Evolutionary conservation across 2,113 vertebrate genomes (phyloP).

Genomic region (Hipposideros armiger): DNA sequence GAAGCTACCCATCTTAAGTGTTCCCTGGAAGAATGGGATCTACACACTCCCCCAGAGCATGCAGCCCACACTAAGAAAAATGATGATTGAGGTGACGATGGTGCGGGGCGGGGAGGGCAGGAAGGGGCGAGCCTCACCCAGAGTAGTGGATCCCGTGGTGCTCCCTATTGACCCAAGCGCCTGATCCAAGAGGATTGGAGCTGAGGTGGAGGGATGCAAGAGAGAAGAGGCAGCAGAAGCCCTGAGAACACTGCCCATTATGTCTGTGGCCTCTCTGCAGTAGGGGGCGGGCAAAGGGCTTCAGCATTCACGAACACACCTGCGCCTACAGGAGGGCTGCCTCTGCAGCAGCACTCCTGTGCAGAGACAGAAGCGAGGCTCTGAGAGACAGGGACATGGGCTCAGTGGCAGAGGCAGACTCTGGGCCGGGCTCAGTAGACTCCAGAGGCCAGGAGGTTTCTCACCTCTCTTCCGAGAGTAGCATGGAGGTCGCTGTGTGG

Average conservation of each 20-base stretch:
- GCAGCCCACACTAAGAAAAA: slow-evolving; percentile 76
- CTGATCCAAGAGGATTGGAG: background rate
- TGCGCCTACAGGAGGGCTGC: background rate
- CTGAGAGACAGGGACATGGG: background rate
- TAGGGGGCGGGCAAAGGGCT: background rate
- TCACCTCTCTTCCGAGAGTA: background rate
- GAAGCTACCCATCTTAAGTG: slow-evolving; percentile 47
- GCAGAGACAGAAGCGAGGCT: background rate
- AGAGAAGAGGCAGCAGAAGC: background rate
- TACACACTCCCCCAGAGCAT: slow-evolving; percentile 82
- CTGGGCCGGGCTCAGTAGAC: background rate
- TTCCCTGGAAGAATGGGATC: slow-evolving; percentile 73
- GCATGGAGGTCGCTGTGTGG: background rate
- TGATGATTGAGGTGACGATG: slow-evolving; percentile 86
- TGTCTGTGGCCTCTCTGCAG: no score
- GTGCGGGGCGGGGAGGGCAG: fast-evolving
- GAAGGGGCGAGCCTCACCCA: background rate
- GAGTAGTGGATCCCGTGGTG: fast-evolving
- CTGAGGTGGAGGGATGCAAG: background rate
- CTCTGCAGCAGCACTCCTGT: background rate
- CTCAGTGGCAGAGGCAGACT: background rate
- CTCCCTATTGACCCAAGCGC: background rate
- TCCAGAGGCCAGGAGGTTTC: background rate
- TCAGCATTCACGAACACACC: fast-evolving
- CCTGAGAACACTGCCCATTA: background rate